These are phyloP conservation scores for Sminthurides bifidus DNA, from an alignment of 1,140 invertebrate genomes.

Conservation along the genomic window DNA sequence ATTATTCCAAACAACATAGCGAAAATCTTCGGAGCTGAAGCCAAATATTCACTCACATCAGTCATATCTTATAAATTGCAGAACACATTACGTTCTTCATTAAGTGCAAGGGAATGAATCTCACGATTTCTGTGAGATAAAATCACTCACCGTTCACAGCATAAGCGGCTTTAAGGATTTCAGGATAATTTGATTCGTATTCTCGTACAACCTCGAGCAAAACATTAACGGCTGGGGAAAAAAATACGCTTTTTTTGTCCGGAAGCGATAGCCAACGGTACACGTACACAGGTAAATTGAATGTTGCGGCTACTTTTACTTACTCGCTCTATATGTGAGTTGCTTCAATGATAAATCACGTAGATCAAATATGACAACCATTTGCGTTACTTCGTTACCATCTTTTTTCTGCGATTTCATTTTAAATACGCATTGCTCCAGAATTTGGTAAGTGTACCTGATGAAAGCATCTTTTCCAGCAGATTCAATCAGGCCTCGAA, in stretches of 20 bases:
- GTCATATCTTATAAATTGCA: neutral
- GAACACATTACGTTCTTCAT: neutral
- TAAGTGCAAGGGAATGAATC: neutral
- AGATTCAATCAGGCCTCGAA: constrained; percentile 5
- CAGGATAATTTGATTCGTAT: neutral
- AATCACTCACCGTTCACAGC: neutral
- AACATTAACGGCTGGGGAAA: neutral
- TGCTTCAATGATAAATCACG: neutral
- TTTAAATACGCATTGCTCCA: neutral
- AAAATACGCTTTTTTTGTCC: neutral
- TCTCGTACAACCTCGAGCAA: neutral
- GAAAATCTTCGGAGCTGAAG: neutral
- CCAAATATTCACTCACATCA: no score
- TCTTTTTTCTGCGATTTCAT: neutral
- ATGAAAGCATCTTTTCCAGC: neutral
- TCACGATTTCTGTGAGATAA: neutral
- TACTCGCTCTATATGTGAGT: neutral
- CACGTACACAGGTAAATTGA: neutral
- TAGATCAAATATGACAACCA: neutral
- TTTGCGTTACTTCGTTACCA: neutral
- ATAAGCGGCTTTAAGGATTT: neutral
- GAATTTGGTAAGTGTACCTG: neutral
- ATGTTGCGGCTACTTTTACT: no score
- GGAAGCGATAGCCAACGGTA: neutral
- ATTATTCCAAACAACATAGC: neutral